phyloP scores from a whole-genome alignment of 2,888 invertebrate genomes.

The Meganola albula region DNA sequence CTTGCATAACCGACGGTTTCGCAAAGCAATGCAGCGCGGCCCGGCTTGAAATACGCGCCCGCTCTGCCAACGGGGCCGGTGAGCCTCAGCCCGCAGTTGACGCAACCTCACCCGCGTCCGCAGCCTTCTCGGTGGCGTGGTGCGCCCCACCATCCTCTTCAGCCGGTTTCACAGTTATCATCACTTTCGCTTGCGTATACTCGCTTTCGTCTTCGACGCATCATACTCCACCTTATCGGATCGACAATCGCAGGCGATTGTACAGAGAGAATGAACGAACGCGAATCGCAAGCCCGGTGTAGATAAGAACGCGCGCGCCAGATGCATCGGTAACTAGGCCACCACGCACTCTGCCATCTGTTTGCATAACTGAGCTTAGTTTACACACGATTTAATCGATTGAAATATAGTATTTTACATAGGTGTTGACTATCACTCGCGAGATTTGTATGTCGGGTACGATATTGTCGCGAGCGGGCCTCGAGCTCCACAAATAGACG shows the following conservation, averaged over 20 bases:
- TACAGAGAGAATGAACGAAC: constrained; percentile 21
- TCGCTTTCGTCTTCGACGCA: constrained; percentile 59
- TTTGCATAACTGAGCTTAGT: constrained; percentile 46
- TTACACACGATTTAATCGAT: constrained; percentile 12
- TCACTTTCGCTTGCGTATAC: constrained; percentile 63
- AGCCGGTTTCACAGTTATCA: constrained; percentile 60
- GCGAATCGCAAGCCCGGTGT: constrained; percentile 31
- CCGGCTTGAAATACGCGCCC: constrained; percentile 71
- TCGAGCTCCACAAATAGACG: constrained; percentile 73
- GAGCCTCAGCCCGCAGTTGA: constrained; percentile 43
- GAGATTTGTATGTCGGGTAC: constrained; percentile 59
- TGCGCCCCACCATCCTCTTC: constrained; percentile 49
- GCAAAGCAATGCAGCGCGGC: constrained; percentile 69
- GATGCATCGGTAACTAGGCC: constrained; percentile 67
- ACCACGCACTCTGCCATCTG: constrained; percentile 59
- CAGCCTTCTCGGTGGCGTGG: constrained; percentile 22
- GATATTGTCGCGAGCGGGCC: constrained; percentile 73
- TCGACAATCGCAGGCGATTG: constrained; percentile 24
- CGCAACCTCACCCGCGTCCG: constrained; percentile 42
- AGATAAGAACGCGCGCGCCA: constrained; percentile 52
- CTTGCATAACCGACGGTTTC: constrained; percentile 76
- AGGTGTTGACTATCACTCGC: constrained; percentile 46
- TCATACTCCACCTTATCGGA: constrained; percentile 40
- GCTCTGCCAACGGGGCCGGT: constrained; percentile 59
- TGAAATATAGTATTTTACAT: too few relatives aligned